phyloP scores from a whole-genome alignment of 2,797 vertebrate genomes.

The Cyprinodon diabolis region DNA sequence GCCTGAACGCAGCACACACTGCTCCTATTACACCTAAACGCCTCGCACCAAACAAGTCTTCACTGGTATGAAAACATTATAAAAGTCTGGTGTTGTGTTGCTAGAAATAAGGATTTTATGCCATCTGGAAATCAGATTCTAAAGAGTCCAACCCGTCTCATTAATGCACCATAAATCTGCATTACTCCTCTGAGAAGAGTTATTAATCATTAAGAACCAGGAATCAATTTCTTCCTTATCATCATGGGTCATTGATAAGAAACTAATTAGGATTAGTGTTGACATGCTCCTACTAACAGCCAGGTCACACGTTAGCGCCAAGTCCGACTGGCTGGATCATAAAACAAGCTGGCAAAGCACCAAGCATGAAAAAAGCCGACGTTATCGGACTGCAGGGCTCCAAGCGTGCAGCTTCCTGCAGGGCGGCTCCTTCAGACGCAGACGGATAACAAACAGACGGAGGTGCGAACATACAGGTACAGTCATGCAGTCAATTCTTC shows the following conservation, averaged over 20 bases:
- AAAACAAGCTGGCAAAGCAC: background rate
- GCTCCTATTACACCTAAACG: background rate
- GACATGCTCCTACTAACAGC: background rate
- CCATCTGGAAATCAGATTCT: background rate
- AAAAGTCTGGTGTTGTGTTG: background rate
- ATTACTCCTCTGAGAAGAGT: background rate
- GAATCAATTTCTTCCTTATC: background rate
- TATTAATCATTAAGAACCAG: background rate
- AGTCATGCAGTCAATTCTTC: background rate
- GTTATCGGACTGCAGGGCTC: slow-evolving; percentile 7
- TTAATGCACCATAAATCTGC: background rate
- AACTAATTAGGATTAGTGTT: background rate
- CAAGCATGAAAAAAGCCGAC: background rate
- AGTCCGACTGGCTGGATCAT: background rate
- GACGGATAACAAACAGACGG: background rate
- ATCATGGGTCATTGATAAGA: background rate
- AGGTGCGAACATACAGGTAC: background rate
- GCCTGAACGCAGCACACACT: background rate
- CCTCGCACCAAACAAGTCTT: background rate
- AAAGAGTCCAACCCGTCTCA: background rate
- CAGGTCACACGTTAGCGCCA: background rate
- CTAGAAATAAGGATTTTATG: background rate
- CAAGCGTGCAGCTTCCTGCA: background rate
- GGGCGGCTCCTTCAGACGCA: background rate
- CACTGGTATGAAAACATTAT: background rate